phyloP scores from a whole-genome alignment of 2,797 vertebrate genomes.

The Trachurus trachurus region DNA sequence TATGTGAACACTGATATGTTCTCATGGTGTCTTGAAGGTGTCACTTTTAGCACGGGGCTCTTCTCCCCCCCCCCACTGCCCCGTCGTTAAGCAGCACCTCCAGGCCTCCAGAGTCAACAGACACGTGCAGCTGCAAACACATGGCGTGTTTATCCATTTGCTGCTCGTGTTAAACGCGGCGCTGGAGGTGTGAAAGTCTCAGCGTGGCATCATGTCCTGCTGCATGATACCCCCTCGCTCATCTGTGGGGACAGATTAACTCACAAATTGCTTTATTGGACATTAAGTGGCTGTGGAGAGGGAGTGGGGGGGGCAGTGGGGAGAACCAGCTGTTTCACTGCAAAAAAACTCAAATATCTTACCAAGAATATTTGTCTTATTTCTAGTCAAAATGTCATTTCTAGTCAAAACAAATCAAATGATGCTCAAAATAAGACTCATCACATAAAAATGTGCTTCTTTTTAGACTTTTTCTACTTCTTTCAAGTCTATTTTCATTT shows the following conservation, averaged over 20 bases:
- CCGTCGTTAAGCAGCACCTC: constrained; percentile 32
- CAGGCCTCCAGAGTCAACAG: constrained; percentile 63
- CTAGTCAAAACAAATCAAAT: too few species aligned
- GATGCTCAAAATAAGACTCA: too few species aligned
- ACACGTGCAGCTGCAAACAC: constrained; percentile 81
- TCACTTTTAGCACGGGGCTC: constrained; percentile 57
- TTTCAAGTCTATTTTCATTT: too few species aligned
- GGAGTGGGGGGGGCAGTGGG: too few species aligned
- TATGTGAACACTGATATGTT: constrained; percentile 31
- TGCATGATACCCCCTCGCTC: constrained; percentile 7
- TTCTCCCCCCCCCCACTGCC: too few species aligned
- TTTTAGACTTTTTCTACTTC: too few species aligned
- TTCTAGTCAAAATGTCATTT: too few species aligned
- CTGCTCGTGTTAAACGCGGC: constrained; percentile 44
- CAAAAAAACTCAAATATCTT: too few species aligned
- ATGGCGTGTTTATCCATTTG: constrained; percentile 69
- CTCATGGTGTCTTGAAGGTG: constrained; percentile 33
- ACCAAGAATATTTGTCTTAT: too few species aligned
- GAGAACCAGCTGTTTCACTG: not conserved
- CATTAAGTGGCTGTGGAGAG: not conserved
- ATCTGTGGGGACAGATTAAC: constrained; percentile 21
- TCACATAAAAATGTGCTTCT: too few species aligned
- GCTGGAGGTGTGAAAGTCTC: constrained; percentile 66
- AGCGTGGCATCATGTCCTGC: constrained; percentile 23
- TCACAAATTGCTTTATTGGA: constrained; percentile 27